Evolutionary conservation across 2,797 vertebrate species (phyloP).

Genomic region (Buphagus erythrorhynchus): DNA sequence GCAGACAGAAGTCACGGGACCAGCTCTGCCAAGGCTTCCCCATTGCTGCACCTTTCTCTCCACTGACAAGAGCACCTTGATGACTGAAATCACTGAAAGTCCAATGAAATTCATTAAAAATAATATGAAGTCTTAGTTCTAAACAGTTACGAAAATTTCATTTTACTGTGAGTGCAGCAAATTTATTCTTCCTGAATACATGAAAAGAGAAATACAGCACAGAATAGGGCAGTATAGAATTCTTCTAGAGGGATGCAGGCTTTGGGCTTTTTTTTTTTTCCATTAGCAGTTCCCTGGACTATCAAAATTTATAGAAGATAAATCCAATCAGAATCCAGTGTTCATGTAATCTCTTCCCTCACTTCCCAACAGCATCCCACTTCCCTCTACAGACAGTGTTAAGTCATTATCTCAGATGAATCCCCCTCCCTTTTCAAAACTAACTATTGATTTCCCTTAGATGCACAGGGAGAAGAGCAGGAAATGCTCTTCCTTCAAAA

Average conservation of each 20-base stretch:
- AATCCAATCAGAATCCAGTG: not conserved
- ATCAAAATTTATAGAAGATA: not conserved
- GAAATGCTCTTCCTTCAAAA: not conserved
- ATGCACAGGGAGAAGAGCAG: not conserved
- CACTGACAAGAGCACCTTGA: not conserved
- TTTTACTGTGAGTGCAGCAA: not conserved
- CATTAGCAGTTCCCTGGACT: not conserved
- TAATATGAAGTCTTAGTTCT: not conserved
- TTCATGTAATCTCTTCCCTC: not conserved
- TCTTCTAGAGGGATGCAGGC: not conserved
- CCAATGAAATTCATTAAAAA: not conserved
- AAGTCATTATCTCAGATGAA: not conserved
- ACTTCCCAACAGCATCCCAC: not conserved
- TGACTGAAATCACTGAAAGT: not conserved
- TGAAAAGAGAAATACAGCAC: not conserved
- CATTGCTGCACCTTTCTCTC: not conserved
- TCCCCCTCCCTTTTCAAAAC: not conserved
- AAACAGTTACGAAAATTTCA: not conserved
- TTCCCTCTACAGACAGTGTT: not conserved
- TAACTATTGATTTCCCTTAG: accelerated
- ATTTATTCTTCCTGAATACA: not conserved
- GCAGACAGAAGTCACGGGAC: not conserved
- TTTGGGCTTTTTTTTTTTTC: not conserved
- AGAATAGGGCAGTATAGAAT: not conserved
- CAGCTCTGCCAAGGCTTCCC: not conserved